Conservation (phyloP, 2,888 invertebrate genomes). For the Amblyjoppa fuscipennis region DNA sequence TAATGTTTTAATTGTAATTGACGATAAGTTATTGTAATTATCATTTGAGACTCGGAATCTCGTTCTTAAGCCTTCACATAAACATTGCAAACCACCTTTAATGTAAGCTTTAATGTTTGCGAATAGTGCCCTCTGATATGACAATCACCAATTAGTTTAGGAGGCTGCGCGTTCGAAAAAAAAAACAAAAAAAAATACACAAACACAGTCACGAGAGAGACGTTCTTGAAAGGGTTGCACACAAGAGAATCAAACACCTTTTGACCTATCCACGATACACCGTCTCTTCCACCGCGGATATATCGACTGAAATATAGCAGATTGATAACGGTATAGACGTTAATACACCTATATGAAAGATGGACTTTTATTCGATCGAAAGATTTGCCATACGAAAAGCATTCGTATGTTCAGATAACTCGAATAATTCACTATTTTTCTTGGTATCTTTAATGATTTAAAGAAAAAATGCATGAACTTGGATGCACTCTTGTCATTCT, state of each 20-base stretch:
- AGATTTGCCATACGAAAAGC: slow-evolving; percentile 1
- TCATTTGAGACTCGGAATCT: slow-evolving; percentile 15
- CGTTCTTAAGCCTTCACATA: slow-evolving; percentile 36
- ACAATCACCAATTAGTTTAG: slow-evolving; percentile 34
- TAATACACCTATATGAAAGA: slow-evolving; percentile 21
- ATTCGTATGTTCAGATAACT: slow-evolving; percentile 4
- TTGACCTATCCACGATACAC: slow-evolving; percentile 31
- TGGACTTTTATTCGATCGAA: slow-evolving; percentile 13
- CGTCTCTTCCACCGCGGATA: slow-evolving; percentile 23
- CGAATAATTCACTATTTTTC: slow-evolving; percentile 13
- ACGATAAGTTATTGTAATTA: too few species aligned
- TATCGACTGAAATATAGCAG: slow-evolving; percentile 2
- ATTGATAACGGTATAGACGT: slow-evolving; percentile 23
- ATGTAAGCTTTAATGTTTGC: slow-evolving; percentile 37
- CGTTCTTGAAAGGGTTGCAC: neutral
- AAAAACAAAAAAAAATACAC: slow-evolving; percentile 25
- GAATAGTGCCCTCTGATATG: slow-evolving; percentile 38
- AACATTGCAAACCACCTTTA: slow-evolving; percentile 19
- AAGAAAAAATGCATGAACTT: slow-evolving; percentile 38
- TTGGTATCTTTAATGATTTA: neutral
- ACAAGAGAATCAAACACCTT: slow-evolving; percentile 15
- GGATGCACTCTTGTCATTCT: neutral
- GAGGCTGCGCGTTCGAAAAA: slow-evolving; percentile 27
- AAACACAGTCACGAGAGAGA: slow-evolving; percentile 33
- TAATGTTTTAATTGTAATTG: too few species aligned